Base-by-base conservation (phyloP, 1,140 invertebrate species). In the Gerris buenoi region DNA sequence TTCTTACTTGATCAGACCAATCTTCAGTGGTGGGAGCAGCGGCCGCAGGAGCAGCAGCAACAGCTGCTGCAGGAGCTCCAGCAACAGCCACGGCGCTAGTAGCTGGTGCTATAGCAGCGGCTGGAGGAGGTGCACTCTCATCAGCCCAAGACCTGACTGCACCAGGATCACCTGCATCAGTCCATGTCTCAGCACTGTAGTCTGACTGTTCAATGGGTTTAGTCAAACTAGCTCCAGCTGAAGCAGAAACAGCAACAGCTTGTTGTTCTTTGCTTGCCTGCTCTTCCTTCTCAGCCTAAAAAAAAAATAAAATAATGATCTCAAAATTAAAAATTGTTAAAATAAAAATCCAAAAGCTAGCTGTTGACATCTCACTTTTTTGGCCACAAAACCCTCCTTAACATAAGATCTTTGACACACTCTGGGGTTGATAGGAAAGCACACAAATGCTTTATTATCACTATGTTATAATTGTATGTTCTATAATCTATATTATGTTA, bases 211-310 rank as follows among this genome's bases (percentile, higher is more conserved):
- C 70, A 46, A 65, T 68, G 22, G 69, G 57, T 65, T 73, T 70
- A 15, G 66, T 62, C 25, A 65, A 46, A 62, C 77, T 71, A n/a
- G n/a, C n/a, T n/a, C n/a, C n/a, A 18, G 33, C 33, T 46, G 33
- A 73, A 60, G 85, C 81, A 72, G 86, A 10, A 5, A 46, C 33
- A 10, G 33, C 33, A 46, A 46, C 33, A 46, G 33, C 33, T 18
- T 46, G 33, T 46, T 46, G 81, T 78, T 94, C 90, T 77, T 91
- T 91, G 10, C 88, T 88, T 25, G 88, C 88, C 76, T 91, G 89
- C 79, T 96, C 93, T 76, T 97, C 93, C 80, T 97, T 97, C 76
- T 97, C 93, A 75, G 89, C 90, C 83, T 86, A 65, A 63, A 69
- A n/a, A n/a, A n/a, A n/a, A n/a, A n/a, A n/a, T n/a, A n/a, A n/a